Conservation (phyloP, 2,888 invertebrate genomes). For the Monoplex corrugatus region DNA sequence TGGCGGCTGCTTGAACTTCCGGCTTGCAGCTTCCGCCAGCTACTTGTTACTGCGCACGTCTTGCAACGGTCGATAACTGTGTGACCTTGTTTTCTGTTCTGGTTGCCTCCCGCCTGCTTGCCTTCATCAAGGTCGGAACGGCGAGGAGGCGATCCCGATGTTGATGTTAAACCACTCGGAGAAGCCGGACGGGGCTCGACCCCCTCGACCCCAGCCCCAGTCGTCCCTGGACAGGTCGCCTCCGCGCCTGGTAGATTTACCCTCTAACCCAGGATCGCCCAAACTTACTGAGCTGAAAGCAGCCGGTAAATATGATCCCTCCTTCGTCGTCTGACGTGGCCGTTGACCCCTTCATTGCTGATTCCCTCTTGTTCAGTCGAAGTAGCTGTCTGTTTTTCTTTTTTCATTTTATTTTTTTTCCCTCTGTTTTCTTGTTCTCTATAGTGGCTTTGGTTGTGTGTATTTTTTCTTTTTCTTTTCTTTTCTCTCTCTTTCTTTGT, state of each 20-base stretch:
- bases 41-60: constrained; percentile 9
- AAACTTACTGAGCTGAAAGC: constrained; percentile 74
- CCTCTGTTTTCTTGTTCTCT: too few relatives aligned
- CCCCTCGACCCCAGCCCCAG: constrained; percentile 49
- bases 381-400: too few relatives aligned
- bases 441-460: too few relatives aligned
- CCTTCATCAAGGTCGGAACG: constrained; percentile 69
- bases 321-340: neutral
- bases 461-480: too few relatives aligned
- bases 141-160: constrained; percentile 80
- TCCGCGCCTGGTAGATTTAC: constrained; percentile 74
- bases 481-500: too few relatives aligned
- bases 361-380: too few relatives aligned
- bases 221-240: constrained; percentile 67
- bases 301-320: constrained; percentile 61
- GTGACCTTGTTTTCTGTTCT: constrained; percentile 47
- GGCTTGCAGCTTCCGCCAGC: neutral
- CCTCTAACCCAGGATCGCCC: constrained; percentile 73
- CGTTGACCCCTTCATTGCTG: neutral
- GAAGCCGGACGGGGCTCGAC: constrained; percentile 53
- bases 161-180: constrained; percentile 79
- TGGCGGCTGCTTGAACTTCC: constrained; percentile 11
- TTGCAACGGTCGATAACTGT: constrained; percentile 19
- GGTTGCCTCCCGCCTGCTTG: constrained; percentile 39
- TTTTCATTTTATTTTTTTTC: too few relatives aligned